A percentile compares a stretch with the other conserved stretches of the same genome.
phyloP scores from a whole-genome alignment of 2,113 vertebrate genomes.

The Atrichornis clamosus region DNA sequence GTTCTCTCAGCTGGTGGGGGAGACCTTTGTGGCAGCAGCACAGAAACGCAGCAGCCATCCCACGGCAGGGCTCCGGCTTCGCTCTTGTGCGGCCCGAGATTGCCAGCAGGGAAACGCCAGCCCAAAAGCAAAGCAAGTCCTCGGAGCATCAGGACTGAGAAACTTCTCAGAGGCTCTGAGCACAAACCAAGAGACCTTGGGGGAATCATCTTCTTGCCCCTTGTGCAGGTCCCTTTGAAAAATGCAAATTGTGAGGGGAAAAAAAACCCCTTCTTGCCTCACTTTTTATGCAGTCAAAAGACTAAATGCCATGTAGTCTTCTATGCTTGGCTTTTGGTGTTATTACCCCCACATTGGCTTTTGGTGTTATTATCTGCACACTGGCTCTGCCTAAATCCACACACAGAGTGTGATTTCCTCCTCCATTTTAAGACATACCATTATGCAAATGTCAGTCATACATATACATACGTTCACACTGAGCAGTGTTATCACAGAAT shows the following conservation, averaged over 20 bases:
- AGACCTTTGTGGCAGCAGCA: background rate
- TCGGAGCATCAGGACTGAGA: background rate
- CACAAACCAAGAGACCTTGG: background rate
- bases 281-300: background rate
- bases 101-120: background rate
- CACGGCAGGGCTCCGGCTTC: fast-evolving
- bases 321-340: background rate
- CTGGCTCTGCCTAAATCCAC: background rate
- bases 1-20: background rate
- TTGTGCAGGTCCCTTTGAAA: background rate
- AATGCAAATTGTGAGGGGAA: background rate
- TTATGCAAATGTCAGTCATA: background rate
- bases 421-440: background rate
- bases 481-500: background rate
- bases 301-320: background rate
- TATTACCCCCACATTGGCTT: background rate
- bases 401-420: background rate
- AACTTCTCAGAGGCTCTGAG: background rate
- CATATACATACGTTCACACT: background rate
- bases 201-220: background rate
- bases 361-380: background rate
- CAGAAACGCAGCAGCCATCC: background rate
- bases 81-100: background rate
- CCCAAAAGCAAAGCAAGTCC: background rate
- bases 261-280: background rate